Evolutionary conservation across 2,113 vertebrate species (phyloP), one percentile per base, ranked within the genome.

Genomic region (Daubentonia madagascariensis): DNA sequence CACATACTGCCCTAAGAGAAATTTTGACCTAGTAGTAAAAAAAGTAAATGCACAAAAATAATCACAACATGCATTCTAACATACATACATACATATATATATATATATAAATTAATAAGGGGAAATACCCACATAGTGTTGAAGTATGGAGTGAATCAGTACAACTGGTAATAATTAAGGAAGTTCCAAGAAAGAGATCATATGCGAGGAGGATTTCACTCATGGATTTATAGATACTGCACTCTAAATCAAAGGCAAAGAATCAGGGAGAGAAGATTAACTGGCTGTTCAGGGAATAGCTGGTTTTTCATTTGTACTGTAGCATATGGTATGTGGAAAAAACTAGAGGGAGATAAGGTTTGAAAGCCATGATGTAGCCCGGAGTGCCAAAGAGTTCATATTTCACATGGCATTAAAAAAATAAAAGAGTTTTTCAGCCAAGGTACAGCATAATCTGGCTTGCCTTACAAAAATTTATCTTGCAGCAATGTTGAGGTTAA

Each of bases 241-340:
- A 75, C 75, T 96, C 68, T 91, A 94, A 93, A 93, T 89, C 85
- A 97, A 96, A 97, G 85, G 68, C 48, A 68, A 78, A 87, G 48
- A 43, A 85, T 92, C 73, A 67, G 17, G 40, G 35, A 85, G 45
- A 70, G 37, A 91, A 59, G 85, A 96, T 96, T 95, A 93, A 91
- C 76, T 85, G 72, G 78, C 79, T 88, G 50, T 88, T 96, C 76
- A 89, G 61, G 93, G 59, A 96, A 83, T 37, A 73, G 59, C 65
- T 76, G 96, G 59, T 87, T 96, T 97, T 89, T 85, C 81, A 94
- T 96, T 93, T 94, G 78, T 78, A 43, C 43, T 73, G 43, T 43
- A 73, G 40, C 94, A 94, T 93, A 95, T 85, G 75, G 83, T 93
- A 89, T 91, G 50, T 57, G 73, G 40, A 85, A 93, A 92, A 94